A percentile compares a stretch with the other conserved stretches of the same genome.
Conservation (phyloP, 1,140 invertebrate genomes). For the Leptoteleia sp. region DNA sequence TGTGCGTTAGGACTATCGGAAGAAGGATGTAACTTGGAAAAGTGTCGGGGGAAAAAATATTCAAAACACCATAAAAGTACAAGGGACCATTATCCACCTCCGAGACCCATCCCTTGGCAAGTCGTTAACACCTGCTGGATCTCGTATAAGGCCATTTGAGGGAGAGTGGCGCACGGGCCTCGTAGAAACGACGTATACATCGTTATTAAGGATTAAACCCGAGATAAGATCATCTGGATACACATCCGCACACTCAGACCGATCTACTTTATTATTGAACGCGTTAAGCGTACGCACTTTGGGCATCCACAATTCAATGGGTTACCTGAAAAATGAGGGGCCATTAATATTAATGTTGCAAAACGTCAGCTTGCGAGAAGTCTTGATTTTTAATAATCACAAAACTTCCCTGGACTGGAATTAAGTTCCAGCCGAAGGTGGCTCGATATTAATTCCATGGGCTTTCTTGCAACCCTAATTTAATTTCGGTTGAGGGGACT, state of each 20-base stretch:
- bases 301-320: no score
- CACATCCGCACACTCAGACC: constrained; percentile 22
- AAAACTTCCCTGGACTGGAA: no score
- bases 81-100: constrained; percentile 21
- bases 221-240: constrained; percentile 56
- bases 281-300: no score
- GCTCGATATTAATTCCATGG: no score
- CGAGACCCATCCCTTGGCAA: constrained; percentile 17
- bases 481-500: constrained; percentile 42
- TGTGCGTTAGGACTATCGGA: constrained; percentile 64
- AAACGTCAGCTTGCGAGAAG: no score
- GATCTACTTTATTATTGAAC: no score
- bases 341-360: no score
- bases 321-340: no score
- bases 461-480: constrained; percentile 44
- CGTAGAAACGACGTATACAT: constrained; percentile 52
- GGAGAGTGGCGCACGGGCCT: constrained; percentile 30
- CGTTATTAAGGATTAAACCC: constrained; percentile 51
- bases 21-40: constrained; percentile 25
- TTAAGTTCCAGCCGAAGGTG: no score
- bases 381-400: no score
- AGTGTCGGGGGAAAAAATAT: constrained; percentile 44
- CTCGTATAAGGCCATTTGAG: constrained; percentile 67
- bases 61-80: constrained; percentile 56
- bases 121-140: constrained; percentile 77